Conservation (phyloP, 1,140 invertebrate species). For the Aphelinus certus region DNA sequence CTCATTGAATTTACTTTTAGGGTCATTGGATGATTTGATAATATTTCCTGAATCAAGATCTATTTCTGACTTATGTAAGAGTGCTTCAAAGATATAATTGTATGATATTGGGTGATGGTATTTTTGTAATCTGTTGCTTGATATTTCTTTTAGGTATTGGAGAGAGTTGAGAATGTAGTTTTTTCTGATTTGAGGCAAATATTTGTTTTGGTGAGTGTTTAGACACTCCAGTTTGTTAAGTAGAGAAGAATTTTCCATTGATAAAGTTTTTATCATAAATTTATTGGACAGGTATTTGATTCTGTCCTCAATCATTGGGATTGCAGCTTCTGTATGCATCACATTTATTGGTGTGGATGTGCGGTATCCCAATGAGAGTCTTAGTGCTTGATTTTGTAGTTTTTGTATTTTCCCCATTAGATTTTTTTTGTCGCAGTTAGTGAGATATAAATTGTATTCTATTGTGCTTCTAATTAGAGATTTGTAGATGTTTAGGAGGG, state of each 20-base stretch:
- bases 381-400: constrained; percentile 8
- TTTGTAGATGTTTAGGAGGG: constrained; percentile 35
- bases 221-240: too few relatives aligned
- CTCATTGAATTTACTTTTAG: neutral
- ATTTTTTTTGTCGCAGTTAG: neutral
- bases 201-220: neutral
- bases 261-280: constrained; percentile 1
- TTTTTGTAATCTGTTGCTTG: neutral
- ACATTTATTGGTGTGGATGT: constrained; percentile 25
- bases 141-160: neutral
- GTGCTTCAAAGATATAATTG: neutral
- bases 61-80: neutral
- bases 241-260: neutral
- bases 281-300: neutral
- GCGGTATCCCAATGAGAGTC: constrained; percentile 17
- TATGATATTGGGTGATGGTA: neutral
- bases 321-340: constrained; percentile 8
- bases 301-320: constrained; percentile 1
- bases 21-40: neutral
- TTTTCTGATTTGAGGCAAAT: neutral
- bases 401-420: constrained; percentile 1
- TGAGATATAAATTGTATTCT: constrained; percentile 12
- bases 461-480: constrained; percentile 34
- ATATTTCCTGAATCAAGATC: neutral
- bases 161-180: neutral